Percentiles rank a stretch among this genome's conserved stretches.
Evolutionary conservation across 2,113 vertebrate genomes (phyloP).

Genomic region (Melanotaenia duboulayi): DNA sequence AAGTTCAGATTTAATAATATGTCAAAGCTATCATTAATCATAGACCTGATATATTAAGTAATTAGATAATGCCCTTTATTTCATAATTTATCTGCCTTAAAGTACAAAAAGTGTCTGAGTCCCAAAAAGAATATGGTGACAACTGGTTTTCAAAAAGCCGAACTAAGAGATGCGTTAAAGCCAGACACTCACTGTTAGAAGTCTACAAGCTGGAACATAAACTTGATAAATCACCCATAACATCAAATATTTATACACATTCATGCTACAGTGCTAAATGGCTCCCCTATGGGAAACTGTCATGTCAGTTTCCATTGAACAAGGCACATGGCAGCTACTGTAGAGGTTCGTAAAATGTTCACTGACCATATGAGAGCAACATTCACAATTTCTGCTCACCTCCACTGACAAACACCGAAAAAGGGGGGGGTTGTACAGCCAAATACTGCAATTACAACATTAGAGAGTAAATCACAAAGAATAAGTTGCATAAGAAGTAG

Average conservation of each 20-base stretch:
- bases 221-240: slow-evolving; percentile 44
- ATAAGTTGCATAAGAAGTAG: slow-evolving; percentile 31
- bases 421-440: slow-evolving; percentile 15
- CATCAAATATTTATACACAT: slow-evolving; percentile 57
- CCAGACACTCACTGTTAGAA: slow-evolving; percentile 17
- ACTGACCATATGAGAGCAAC: slow-evolving; percentile 4
- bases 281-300: slow-evolving; percentile 33
- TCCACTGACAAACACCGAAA: slow-evolving; percentile 38
- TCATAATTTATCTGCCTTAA: no score
- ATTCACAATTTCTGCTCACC: slow-evolving; percentile 41
- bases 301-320: slow-evolving; percentile 37
- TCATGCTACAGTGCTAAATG: slow-evolving; percentile 30
- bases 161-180: background rate
- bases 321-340: slow-evolving; percentile 1
- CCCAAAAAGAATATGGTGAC: background rate
- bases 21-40: no score
- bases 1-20: slow-evolving; percentile 45
- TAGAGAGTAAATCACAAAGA: slow-evolving; percentile 50
- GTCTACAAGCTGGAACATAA: slow-evolving; percentile 37
- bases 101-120: background rate
- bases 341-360: slow-evolving; percentile 15
- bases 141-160: background rate
- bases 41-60: slow-evolving; percentile 3
- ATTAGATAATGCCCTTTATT: no score
- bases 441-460: slow-evolving; percentile 37